Conservation (phyloP, 1,140 invertebrate species). For the Bombus waltoni region DNA sequence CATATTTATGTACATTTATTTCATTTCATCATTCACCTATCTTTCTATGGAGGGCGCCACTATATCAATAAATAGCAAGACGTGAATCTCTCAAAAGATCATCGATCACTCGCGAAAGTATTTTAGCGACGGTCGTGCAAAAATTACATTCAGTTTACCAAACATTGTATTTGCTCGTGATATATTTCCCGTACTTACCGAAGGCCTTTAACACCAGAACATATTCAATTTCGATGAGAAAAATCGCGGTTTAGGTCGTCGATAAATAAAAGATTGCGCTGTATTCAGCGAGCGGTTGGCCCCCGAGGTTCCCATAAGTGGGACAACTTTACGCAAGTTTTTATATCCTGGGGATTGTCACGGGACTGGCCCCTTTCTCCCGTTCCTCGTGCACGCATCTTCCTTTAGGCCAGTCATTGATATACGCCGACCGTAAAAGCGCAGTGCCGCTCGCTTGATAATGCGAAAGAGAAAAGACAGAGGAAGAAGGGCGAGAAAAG, state of each 20-base stretch:
- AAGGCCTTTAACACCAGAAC: constrained; percentile 29
- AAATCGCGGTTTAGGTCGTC: constrained; percentile 70
- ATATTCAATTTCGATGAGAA: constrained; percentile 60
- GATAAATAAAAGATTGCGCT: constrained; percentile 76
- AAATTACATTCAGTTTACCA: background rate
- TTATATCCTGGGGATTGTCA: constrained; percentile 75
- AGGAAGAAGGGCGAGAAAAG: constrained; percentile 60
- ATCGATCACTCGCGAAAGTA: background rate
- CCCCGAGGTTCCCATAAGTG: constrained; percentile 59
- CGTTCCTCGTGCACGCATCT: constrained; percentile 41
- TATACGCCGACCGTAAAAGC: constrained; percentile 78
- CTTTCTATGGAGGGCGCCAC: too few relatives aligned
- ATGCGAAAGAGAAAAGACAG: constrained; percentile 64
- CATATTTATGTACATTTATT: too few relatives aligned
- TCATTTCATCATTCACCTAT: too few relatives aligned
- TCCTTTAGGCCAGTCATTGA: constrained; percentile 70
- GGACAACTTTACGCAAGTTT: constrained; percentile 79
- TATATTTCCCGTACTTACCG: background rate
- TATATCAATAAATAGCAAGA: too few relatives aligned
- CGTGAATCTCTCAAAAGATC: too few relatives aligned
- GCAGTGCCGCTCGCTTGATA: constrained; percentile 63
- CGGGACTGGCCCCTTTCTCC: constrained; percentile 42
- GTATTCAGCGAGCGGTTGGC: constrained; percentile 54
- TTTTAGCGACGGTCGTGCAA: background rate
- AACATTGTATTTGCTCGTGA: background rate